Evolutionary conservation across 2,797 vertebrate genomes (phyloP), one percentile per base, ranked within the genome.

Genomic region (Mus spretus): DNA sequence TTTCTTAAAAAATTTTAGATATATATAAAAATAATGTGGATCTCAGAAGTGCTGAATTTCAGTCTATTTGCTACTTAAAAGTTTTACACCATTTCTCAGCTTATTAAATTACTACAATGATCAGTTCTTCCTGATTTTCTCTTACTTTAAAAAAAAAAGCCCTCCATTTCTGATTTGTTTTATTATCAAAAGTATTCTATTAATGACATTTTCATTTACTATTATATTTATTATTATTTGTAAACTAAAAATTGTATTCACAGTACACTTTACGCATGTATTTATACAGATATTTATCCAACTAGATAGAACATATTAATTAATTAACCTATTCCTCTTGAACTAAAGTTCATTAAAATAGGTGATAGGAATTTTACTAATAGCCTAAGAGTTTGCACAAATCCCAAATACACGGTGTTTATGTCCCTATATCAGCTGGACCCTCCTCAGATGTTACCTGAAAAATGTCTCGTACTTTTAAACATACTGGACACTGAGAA

Each of bases 261-360:
- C 2, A 70, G 44, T 47, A 57, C 65, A 90, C 37, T 83, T 83
- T 93, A 89, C 24, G 88, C 34, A 70, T n/a, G 31, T n/a, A n/a
- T 72, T 72, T 72, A 72, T 37, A 17, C 17, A 70, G 31, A 70
- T 47, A 17, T 61, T 67, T 93, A 55, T 28, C 37, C 83, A 6
- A 93, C 40, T 28, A 81, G 3, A 78, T 2, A 90, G 31, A 78
- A 50, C 28, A 86, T 79, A 86, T 75, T 70, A 19, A 91, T 83
- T 44, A 88, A 78, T 75, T 83, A 84, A 57, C 2, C 77, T 44
- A 81, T 78, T 95, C 53, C 74, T 50, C 84, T 53, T 79, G 50
- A 96, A 91, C 75, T 85, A 53, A 96, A 94, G 37, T 90, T 85
- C 26, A 78, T 55, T n/a, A 86, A 75, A 91, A 95, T 26, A 83